phyloP scores from a whole-genome alignment of 2,113 vertebrate species.

The Sebastes fasciatus region DNA sequence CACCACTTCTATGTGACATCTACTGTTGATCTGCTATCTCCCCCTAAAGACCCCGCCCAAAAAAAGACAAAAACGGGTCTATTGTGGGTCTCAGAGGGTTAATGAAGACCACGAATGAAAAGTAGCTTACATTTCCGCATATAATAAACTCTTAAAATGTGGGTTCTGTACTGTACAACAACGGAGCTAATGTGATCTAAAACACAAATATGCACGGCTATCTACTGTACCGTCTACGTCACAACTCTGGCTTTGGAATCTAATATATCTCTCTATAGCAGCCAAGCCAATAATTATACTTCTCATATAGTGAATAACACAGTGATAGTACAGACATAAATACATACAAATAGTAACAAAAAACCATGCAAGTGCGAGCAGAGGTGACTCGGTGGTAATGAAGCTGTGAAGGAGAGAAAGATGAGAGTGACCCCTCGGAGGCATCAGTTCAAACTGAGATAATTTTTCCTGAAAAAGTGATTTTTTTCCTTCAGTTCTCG shows the following conservation, averaged over 20 bases:
- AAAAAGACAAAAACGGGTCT: no score
- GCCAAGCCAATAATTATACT: slow-evolving; percentile 71
- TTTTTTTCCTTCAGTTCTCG: slow-evolving; percentile 37
- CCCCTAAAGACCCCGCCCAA: no score
- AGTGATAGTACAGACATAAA: slow-evolving; percentile 75
- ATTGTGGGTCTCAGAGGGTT: no score
- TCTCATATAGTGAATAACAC: slow-evolving; percentile 71
- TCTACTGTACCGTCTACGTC: slow-evolving; percentile 46
- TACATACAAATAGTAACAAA: slow-evolving; percentile 63
- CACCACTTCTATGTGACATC: no score
- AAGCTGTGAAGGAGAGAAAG: slow-evolving; percentile 18
- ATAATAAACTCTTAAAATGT: slow-evolving; percentile 46
- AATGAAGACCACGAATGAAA: slow-evolving; percentile 29
- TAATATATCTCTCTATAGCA: slow-evolving; percentile 79
- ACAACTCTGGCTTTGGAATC: slow-evolving; percentile 70
- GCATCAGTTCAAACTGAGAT: slow-evolving; percentile 33
- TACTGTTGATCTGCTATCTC: no score
- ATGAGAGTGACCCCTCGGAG: background rate
- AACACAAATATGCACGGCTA: slow-evolving; percentile 36
- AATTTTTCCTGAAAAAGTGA: slow-evolving; percentile 22
- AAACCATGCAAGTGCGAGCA: slow-evolving; percentile 70
- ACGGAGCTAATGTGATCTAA: slow-evolving; percentile 33
- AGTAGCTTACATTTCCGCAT: slow-evolving; percentile 52
- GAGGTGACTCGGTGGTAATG: slow-evolving; percentile 31
- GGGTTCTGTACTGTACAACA: slow-evolving; percentile 57